Base-by-base conservation (phyloP, 2,888 invertebrate species). In the Erebia aethiops region DNA sequence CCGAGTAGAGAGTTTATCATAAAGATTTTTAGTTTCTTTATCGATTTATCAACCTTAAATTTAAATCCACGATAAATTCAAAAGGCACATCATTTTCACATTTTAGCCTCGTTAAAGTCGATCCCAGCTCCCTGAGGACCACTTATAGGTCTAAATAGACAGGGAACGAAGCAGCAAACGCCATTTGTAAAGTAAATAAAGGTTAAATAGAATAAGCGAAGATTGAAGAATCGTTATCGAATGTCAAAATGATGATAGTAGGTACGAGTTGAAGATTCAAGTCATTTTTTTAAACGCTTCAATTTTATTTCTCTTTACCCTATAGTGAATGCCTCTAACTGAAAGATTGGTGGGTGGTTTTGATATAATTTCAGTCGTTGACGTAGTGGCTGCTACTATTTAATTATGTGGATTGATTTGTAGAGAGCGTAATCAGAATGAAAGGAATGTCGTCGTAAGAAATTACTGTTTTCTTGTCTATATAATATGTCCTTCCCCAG, bases 131-230 rank as follows among this genome's bases (percentile, higher is more conserved):
- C 58, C 70, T 13, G n/a, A 57, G 57, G 69, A 72, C 64, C 54
- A 70, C 54, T 70, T 70, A 56, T 43, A 63, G 26, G 26, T 26
- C 26, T 26, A 35, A 35, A 35, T 64, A 57, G 67, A 70, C 49
- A 61, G 72, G 61, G 54, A 67, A 56, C 41, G 49, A 68, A 56
- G 60, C 21, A 64, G 16, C 58, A 54, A 60, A 60, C 64, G 58
- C 70, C 64, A 61, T 70, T 70, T 41, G 52, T 60, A 61, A 56
- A 43, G 26, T 60, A 66, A 66, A 61, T 66, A 65, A 70, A 66
- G 54, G 41, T 66, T 46, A 66, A 56, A 56, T 11, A 9, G 21
- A 63, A 11, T 49, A 51, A 11, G 21, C n/a, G 11, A 9, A 11
- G 26, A 18, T 61, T 61, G 8, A 11, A 43, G 43, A 18, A 18